phyloP scores from a whole-genome alignment of 1,140 invertebrate genomes.

The Elysia chlorotica region DNA sequence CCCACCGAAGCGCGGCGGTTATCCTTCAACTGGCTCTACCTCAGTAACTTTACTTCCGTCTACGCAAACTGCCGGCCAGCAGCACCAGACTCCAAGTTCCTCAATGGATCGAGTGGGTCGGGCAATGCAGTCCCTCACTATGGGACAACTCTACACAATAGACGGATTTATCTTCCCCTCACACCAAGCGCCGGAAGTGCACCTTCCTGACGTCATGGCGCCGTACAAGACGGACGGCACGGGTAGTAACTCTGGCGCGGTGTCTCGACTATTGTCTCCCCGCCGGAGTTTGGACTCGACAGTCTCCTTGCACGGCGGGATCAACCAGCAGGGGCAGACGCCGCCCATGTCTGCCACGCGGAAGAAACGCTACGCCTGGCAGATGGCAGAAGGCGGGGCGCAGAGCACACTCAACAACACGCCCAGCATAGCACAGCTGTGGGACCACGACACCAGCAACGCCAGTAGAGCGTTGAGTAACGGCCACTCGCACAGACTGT shows the following conservation, averaged over 20 bases:
- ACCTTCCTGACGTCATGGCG: background rate
- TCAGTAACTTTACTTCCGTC: conserved; percentile 4
- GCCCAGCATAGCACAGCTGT: conserved; percentile 28
- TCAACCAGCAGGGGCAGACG: background rate
- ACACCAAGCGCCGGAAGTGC: background rate
- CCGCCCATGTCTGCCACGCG: background rate
- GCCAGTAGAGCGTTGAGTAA: too few species aligned
- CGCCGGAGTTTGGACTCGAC: background rate
- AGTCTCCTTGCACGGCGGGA: background rate
- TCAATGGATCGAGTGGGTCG: background rate
- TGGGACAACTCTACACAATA: background rate
- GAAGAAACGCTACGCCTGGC: conserved; percentile 27
- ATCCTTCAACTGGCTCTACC: background rate
- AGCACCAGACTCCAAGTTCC: too few species aligned
- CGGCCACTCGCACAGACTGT: too few species aligned
- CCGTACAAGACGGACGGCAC: too few species aligned
- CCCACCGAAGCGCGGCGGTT: background rate
- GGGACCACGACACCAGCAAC: conserved; percentile 14
- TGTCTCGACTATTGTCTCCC: background rate
- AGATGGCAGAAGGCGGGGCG: conserved; percentile 28
- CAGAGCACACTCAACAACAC: conserved; percentile 15
- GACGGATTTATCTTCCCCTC: conserved; percentile 18
- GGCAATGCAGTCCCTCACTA: conserved; percentile 9
- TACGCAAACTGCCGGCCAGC: too few species aligned
- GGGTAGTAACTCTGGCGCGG: background rate